Percentiles rank a stretch among this genome's conserved stretches.
Evolutionary conservation across 2,113 vertebrate species (phyloP).

Genomic region (Gopherus evgoodei): DNA sequence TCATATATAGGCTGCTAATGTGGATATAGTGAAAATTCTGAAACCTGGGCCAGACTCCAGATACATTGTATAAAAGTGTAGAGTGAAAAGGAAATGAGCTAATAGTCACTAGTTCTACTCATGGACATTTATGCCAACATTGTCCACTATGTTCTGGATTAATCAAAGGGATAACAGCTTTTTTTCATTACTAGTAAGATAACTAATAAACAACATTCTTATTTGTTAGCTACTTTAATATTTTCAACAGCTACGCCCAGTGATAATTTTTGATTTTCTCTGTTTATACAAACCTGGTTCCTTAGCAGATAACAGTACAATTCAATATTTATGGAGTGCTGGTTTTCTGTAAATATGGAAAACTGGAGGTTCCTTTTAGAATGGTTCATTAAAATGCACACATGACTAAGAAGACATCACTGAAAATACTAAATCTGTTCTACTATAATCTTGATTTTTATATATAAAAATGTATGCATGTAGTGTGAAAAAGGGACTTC

Average conservation of each 20-base stretch:
- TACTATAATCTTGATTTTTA: constrained; percentile 15
- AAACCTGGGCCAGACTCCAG: constrained; percentile 69
- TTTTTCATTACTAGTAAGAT: constrained; percentile 71
- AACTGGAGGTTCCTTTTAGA: constrained; percentile 46
- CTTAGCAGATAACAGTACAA: constrained; percentile 64
- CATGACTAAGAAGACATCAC: constrained; percentile 21
- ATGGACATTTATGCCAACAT: constrained; percentile 59
- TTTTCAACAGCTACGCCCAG: constrained; percentile 58
- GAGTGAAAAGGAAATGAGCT: constrained; percentile 72
- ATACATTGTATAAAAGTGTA: constrained; percentile 70
- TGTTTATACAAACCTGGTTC: constrained; percentile 68
- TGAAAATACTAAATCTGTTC: neutral
- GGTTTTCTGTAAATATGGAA: constrained; percentile 50
- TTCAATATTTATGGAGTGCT: constrained; percentile 72
- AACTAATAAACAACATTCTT: constrained; percentile 76
- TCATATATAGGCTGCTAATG: constrained; percentile 60
- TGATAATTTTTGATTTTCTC: constrained; percentile 70
- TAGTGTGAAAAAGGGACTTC: neutral
- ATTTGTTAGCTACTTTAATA: constrained; percentile 68
- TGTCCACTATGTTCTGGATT: constrained; percentile 40
- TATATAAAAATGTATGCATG: neutral
- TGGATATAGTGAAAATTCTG: constrained; percentile 66
- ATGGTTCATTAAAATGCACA: constrained; percentile 66
- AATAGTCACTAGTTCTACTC: constrained; percentile 56
- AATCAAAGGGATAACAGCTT: constrained; percentile 71